Evolutionary conservation across 2,113 vertebrate species (phyloP).

Genomic region (Pseudonaja textilis): DNA sequence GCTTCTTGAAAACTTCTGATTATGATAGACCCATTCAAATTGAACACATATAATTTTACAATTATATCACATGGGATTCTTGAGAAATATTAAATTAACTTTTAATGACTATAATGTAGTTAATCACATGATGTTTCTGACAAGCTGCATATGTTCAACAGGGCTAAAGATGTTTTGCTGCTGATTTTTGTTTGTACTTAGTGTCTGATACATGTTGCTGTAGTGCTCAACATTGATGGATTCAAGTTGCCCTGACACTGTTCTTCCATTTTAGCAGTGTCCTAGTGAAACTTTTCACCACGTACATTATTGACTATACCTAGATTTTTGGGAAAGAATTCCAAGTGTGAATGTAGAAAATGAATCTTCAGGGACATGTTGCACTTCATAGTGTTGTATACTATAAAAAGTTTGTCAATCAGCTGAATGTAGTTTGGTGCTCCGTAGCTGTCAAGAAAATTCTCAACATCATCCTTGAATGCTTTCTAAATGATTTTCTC

Average conservation of each 20-base stretch:
- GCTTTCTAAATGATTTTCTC: not conserved
- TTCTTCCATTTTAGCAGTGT: not conserved
- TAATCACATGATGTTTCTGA: not conserved
- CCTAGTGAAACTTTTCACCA: not conserved
- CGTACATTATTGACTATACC: not conserved
- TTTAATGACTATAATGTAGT: not conserved
- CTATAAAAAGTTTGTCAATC: not conserved
- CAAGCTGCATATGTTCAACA: not conserved
- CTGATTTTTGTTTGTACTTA: not conserved
- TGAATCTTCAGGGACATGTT: not conserved
- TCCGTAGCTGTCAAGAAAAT: not conserved
- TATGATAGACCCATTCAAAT: not conserved
- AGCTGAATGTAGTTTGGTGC: not conserved
- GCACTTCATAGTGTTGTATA: not conserved
- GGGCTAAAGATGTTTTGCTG: not conserved
- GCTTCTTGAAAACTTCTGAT: not conserved
- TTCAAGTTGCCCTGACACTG: not conserved
- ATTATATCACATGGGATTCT: not conserved
- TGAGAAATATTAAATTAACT: not conserved
- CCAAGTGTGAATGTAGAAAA: not conserved
- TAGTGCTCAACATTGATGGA: not conserved
- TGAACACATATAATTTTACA: not conserved
- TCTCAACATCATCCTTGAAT: not conserved
- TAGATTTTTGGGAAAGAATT: not conserved
- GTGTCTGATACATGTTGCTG: not conserved